Base-by-base conservation (phyloP, 2,113 vertebrate genomes). In the Salminus brasiliensis region DNA sequence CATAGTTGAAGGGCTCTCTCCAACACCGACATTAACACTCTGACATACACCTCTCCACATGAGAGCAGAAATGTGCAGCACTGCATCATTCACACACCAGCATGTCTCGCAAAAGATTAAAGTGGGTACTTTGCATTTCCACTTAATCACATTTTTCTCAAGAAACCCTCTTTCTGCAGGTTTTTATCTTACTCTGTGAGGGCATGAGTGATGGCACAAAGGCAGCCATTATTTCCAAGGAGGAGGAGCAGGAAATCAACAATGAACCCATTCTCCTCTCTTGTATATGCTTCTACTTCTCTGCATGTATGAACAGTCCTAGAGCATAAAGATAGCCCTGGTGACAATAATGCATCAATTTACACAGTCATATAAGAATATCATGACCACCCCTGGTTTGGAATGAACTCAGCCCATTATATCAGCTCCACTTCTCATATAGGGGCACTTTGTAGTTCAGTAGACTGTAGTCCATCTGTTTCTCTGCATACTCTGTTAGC, bases 111-210 rank as follows among this genome's bases (percentile, higher is more conserved):
- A 8, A 55, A 25, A 29, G 57, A 29, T 74, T 73, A 27, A 60
- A 74, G n/a, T 49, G 27, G 15, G n/a, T 72, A 41, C 52, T 72
- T 72, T 71, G 29, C 69, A 71, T 71, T 72, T 53, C 21, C 45
- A 53, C 47, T 36, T 55, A 72, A 36, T 55, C 49, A 25, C 49
- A 36, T 30, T 36, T 36, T 55, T 55, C 11, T 55, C 9, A 0
- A 55, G 52, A 55, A 55, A n/a, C 52, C 52, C 52, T 25, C 21
- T 15, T 21, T 23, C 21, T 15, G 21, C 49, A 36, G 21, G 52
- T n/a, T 29, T 49, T 69, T 29, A 47, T 29, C 16, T 29, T 15
- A 15, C 11, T 52, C 16, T 72, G 5, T 55, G 43, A 70, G 23
- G 52, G 52, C 23, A 55, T 8, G 10, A 11, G n/a, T 70, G 25